phyloP scores from a whole-genome alignment of 2,797 vertebrate species.

The Pteronotus mesoamericanus region DNA sequence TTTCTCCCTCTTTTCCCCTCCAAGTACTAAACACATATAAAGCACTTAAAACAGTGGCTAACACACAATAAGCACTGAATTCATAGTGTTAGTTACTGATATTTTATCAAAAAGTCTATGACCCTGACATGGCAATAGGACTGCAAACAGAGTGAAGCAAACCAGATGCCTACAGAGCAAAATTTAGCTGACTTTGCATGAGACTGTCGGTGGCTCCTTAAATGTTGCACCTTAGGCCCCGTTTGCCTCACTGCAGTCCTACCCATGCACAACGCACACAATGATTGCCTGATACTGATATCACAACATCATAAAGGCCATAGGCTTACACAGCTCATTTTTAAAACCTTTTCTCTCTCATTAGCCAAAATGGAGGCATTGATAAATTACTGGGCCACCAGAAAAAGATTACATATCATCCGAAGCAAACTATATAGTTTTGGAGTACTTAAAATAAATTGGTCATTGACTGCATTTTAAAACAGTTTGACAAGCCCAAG shows the following conservation, averaged over 20 bases:
- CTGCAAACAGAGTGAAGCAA: not conserved
- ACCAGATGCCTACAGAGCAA: not conserved
- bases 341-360: not conserved
- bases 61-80: not conserved
- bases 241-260: not conserved
- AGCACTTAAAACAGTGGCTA: not conserved
- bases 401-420: not conserved
- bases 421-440: slow-evolving; percentile 15
- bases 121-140: not conserved
- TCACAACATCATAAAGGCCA: not conserved
- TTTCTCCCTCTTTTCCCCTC: not conserved
- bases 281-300: not conserved
- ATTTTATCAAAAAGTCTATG: not conserved
- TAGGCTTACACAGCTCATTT: not conserved
- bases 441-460: not conserved
- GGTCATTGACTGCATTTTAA: not conserved
- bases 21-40: not conserved
- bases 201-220: not conserved
- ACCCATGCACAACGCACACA: not conserved
- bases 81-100: not conserved
- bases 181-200: not conserved
- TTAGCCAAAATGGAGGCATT: not conserved
- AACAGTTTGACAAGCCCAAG: not conserved
- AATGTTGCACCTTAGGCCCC: not conserved
- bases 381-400: not conserved